Percentiles rank a stretch among this genome's conserved stretches.
These are phyloP conservation scores for Macaria liturata DNA, from an alignment of 2,888 invertebrate species.

Conservation along the genomic window DNA sequence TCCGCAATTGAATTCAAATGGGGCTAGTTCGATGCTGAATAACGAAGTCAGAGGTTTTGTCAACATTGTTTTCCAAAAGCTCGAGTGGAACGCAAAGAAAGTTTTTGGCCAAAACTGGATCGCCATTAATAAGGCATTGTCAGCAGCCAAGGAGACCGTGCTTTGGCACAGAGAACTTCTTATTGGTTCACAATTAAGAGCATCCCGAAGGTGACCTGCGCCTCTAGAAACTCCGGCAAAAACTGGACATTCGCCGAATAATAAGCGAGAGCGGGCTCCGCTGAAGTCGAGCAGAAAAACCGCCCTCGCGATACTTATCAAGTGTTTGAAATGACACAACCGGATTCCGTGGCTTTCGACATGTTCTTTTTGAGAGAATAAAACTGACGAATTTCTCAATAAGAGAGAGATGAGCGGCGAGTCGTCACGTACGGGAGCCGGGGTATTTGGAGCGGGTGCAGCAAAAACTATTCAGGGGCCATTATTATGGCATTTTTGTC, in stretches of 20 bases:
- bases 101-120: slow-evolving; percentile 48
- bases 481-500: slow-evolving; percentile 84
- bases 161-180: slow-evolving; percentile 65
- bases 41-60: slow-evolving; percentile 28
- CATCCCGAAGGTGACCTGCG: slow-evolving; percentile 76
- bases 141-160: slow-evolving; percentile 39
- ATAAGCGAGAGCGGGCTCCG: slow-evolving; percentile 69
- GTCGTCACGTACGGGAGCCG: slow-evolving; percentile 75
- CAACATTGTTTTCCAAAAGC: slow-evolving; percentile 29
- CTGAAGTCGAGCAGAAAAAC: slow-evolving; percentile 76
- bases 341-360: slow-evolving; percentile 72
- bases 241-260: slow-evolving; percentile 73
- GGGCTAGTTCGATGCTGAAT: slow-evolving; percentile 22
- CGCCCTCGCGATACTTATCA: slow-evolving; percentile 77
- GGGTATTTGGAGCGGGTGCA: slow-evolving; percentile 79
- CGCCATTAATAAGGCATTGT: slow-evolving; percentile 63
- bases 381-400: slow-evolving; percentile 84
- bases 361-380: slow-evolving; percentile 72
- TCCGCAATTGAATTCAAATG: slow-evolving; percentile 28
- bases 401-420: slow-evolving; percentile 79
- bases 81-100: slow-evolving; percentile 23
- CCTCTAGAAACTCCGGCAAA: slow-evolving; percentile 64
- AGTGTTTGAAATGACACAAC: slow-evolving; percentile 84
- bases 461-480: slow-evolving; percentile 81
- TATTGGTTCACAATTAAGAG: slow-evolving; percentile 76